Conservation (phyloP, 2,888 invertebrate genomes). For the Acholoe squamosa region DNA sequence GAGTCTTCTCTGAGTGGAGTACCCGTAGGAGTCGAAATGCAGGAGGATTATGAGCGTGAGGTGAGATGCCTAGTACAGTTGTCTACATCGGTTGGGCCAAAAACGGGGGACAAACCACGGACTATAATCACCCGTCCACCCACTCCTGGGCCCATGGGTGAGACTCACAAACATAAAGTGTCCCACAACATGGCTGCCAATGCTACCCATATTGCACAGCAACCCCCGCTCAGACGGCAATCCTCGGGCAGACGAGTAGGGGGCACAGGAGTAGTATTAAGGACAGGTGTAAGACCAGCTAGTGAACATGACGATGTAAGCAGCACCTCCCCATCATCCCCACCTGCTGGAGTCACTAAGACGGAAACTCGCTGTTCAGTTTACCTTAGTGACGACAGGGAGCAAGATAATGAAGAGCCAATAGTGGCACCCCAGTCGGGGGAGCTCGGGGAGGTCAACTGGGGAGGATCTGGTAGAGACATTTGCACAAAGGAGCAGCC, state of each 20-base stretch:
- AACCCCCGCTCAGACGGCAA: not conserved
- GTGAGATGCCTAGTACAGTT: not conserved
- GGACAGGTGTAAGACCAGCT: too few relatives aligned
- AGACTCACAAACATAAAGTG: not conserved
- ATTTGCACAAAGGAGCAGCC: too few relatives aligned
- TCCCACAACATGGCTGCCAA: not conserved
- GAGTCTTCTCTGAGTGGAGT: not conserved
- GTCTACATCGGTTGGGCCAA: not conserved
- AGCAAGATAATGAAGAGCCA: not conserved
- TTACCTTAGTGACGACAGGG: not conserved
- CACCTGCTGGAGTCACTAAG: not conserved
- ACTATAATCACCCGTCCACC: not conserved
- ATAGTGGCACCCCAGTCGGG: not conserved
- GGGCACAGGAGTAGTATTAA: too few relatives aligned
- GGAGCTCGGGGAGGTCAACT: not conserved
- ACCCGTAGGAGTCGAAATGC: not conserved
- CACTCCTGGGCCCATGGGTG: not conserved
- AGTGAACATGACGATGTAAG: not conserved
- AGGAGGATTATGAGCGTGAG: not conserved
- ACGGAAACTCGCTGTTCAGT: conserved; percentile 37
- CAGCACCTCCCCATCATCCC: not conserved
- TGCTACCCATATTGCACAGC: not conserved
- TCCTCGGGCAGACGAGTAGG: not conserved
- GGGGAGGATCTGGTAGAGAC: too few relatives aligned
- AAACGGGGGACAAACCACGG: not conserved